phyloP scores from a whole-genome alignment of 2,113 vertebrate species.

The Suncus etruscus region DNA sequence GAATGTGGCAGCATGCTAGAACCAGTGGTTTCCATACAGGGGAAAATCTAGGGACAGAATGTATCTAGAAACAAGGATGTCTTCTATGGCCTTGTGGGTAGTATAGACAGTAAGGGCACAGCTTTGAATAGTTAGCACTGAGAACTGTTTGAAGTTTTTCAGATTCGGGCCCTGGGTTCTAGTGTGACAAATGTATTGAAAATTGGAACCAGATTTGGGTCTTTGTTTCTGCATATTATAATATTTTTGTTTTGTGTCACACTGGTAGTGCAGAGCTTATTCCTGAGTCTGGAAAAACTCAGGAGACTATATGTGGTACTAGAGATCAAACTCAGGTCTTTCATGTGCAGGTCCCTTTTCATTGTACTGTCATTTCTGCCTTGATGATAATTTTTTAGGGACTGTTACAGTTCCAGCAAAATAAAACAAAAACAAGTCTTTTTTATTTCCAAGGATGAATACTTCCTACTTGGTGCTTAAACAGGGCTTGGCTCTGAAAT shows the following conservation, averaged over 20 bases:
- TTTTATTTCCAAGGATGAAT: constrained; percentile 22
- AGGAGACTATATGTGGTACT: no score
- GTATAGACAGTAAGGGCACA: not conserved
- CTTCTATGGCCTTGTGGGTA: not conserved
- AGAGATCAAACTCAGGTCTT: no score
- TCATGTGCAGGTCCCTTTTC: no score
- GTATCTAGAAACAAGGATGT: not conserved
- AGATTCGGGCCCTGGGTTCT: not conserved
- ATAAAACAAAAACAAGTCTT: not conserved
- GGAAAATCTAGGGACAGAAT: no score
- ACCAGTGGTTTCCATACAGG: not conserved
- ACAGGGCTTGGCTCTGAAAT: not conserved
- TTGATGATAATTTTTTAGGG: not conserved
- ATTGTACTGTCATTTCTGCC: not conserved
- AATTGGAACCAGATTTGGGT: not conserved
- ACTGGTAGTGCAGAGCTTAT: no score
- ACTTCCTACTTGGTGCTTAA: not conserved
- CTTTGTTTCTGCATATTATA: not conserved
- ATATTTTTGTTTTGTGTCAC: no score
- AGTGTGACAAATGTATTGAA: not conserved
- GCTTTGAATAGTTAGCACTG: no score
- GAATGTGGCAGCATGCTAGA: not conserved
- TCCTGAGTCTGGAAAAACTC: no score
- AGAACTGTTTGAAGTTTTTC: not conserved
- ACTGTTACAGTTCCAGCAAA: not conserved